Evolutionary conservation across 1,140 invertebrate genomes (phyloP), one percentile per base, ranked within the genome.

Genomic region (Drosophila yakuba): DNA sequence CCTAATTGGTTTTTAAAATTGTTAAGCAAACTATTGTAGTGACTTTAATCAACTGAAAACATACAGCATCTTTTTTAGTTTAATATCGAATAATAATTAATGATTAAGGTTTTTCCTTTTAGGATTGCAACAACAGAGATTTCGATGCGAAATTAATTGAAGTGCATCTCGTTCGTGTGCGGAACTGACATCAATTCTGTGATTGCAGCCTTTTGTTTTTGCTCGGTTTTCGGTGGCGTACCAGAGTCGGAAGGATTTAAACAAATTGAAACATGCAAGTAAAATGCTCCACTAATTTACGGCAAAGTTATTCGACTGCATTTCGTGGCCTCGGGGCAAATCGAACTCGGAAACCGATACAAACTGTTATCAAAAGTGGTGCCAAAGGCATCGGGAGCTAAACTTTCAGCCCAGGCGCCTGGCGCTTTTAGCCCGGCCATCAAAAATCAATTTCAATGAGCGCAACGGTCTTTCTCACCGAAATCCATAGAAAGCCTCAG

Each of bases 181-280:
- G 36, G 11, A 12, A 36, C 28, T 23, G 45, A 4, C 39, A 68
- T 54, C 36, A 45, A 50, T 67, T 36, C 57, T 11, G 57, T 35
- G 38, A 45, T 66, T 45, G 64, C 14, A 52, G n/a, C 12, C 35
- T 36, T 51, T 62, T 44, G 38, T 51, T 68, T 68, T 52, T n/a
- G 32, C n/a, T 58, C 10, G 11, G 14, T 39, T 39, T 35, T 54
- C n/a, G 28, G 12, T 43, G 25, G 38, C 41, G 44, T 12, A 15
- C 50, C 8, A 5, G 20, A 14, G n/a, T 20, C 25, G 12, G 6
- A 43, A 23, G 57, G 60, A 68, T 66, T 66, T 44, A 50, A 66
- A 44, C 45, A 68, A 68, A 66, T 68, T 64, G 64, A 68, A 66
- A 66, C 64, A 68, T 52, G 61, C 44, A 54, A 38, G 61, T 10